phyloP scores from a whole-genome alignment of 2,888 invertebrate genomes.

The Incurvaria masculella region DNA sequence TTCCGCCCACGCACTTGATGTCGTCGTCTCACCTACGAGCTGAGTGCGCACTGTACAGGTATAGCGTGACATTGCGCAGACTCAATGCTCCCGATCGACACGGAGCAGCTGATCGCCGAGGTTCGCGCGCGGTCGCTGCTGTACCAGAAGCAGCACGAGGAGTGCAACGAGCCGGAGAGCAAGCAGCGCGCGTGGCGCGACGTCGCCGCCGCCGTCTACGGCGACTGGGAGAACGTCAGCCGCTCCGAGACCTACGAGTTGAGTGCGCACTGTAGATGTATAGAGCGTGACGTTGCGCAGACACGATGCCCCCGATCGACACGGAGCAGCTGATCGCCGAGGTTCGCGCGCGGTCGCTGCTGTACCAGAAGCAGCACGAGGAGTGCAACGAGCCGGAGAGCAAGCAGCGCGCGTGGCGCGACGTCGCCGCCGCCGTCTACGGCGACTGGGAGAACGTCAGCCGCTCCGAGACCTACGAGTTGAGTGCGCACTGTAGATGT shows the following conservation, averaged over 20 bases:
- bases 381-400: constrained; percentile 46
- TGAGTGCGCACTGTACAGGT: no score
- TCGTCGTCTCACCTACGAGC: constrained; percentile 44
- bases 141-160: constrained; percentile 36
- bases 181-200: constrained; percentile 42
- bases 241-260: constrained; percentile 43
- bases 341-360: constrained; percentile 41
- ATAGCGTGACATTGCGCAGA: no score
- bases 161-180: constrained; percentile 45
- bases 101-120: constrained; percentile 31
- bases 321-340: constrained; percentile 31
- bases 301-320: no score
- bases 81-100: no score
- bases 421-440: constrained; percentile 38
- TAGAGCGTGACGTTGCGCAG: no score
- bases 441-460: constrained; percentile 34
- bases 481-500: no score
- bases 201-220: constrained; percentile 36
- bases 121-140: constrained; percentile 41
- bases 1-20: no score
- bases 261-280: no score
- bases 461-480: constrained; percentile 42
- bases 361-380: constrained; percentile 36
- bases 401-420: constrained; percentile 39
- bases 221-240: constrained; percentile 34